phyloP scores from a whole-genome alignment of 1,140 invertebrate genomes.

The Ruditapes philippinarum region DNA sequence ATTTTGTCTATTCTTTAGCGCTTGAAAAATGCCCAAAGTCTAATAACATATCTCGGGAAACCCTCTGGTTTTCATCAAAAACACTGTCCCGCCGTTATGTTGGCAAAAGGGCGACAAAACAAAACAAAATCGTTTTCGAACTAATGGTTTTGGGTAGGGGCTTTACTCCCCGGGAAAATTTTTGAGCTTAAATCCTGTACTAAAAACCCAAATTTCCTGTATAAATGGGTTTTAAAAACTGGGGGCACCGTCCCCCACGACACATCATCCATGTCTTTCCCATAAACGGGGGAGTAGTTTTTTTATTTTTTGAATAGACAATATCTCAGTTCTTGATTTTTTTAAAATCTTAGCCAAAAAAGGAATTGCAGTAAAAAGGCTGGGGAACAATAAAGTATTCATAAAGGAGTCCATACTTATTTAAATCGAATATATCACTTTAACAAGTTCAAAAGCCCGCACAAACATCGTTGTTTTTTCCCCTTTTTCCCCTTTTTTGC shows the following conservation, averaged over 20 bases:
- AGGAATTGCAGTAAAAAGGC: conserved; percentile 1
- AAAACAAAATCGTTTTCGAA: not conserved
- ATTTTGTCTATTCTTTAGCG: not conserved
- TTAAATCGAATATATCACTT: conserved; percentile 31
- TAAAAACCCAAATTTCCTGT: conserved; percentile 27
- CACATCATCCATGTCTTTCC: conserved; percentile 7
- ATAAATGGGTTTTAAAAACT: not conserved
- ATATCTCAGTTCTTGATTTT: not conserved
- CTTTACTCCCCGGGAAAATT: not conserved
- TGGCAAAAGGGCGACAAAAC: conserved; percentile 41
- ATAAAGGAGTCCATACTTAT: not conserved
- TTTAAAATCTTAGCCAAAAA: conserved; percentile 14
- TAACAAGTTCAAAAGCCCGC: not conserved
- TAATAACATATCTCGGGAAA: not conserved
- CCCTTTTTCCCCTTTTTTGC: not conserved
- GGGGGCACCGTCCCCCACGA: conserved; percentile 3
- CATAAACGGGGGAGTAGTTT: conserved; percentile 2
- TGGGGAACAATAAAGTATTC: not conserved
- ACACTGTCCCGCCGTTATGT: conserved; percentile 19
- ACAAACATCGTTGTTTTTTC: not conserved
- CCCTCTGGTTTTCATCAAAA: conserved; percentile 37
- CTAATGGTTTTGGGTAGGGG: not conserved
- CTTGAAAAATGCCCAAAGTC: not conserved
- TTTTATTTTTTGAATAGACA: not conserved
- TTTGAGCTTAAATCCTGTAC: not conserved